Percentiles rank a stretch among this genome's conserved stretches.
These are phyloP conservation scores for Escarpia spicata DNA, from an alignment of 2,888 invertebrate genomes.

Conservation along the genomic window DNA sequence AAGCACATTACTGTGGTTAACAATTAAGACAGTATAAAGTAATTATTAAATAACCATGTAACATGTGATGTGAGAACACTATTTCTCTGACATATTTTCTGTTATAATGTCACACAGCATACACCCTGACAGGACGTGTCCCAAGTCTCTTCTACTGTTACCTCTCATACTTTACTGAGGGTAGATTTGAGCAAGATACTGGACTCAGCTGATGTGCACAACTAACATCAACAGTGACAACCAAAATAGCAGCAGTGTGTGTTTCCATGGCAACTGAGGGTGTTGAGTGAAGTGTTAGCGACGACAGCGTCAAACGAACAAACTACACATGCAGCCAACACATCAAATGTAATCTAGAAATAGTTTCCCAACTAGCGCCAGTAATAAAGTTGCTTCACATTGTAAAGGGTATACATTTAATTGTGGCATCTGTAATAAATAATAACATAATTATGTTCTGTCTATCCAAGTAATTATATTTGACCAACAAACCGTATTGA, in stretches of 20 bases:
- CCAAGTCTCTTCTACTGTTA: background rate
- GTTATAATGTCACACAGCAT: background rate
- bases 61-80: background rate
- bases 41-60: background rate
- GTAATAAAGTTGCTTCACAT: background rate
- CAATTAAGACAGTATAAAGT: background rate
- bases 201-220: background rate
- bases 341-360: background rate
- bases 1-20: background rate
- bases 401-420: background rate
- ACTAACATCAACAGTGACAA: background rate
- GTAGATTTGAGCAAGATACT: background rate
- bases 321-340: background rate
- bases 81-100: background rate
- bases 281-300: background rate
- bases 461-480: background rate
- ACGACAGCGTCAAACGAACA: background rate
- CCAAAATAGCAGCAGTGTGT: constrained; percentile 4
- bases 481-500: background rate
- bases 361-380: background rate
- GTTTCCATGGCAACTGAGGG: background rate
- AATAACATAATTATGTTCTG: background rate
- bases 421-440: background rate
- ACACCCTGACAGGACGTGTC: background rate
- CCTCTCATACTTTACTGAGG: background rate